These are phyloP conservation scores for Tyto alba DNA, from an alignment of 2,113 vertebrate species.

Conservation along the genomic window DNA sequence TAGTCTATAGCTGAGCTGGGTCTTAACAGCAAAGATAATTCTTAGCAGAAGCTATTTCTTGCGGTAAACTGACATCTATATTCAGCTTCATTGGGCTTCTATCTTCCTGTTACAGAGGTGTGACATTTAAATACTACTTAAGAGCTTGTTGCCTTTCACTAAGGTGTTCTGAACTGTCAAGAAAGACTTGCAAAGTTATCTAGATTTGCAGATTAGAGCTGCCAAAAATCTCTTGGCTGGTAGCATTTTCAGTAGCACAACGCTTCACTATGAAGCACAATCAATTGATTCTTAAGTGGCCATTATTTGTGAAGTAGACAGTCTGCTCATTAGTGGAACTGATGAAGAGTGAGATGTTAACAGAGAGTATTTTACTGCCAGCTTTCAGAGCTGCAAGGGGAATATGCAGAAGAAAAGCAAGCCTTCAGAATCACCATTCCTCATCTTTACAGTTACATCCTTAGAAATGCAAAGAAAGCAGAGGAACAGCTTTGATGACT, in stretches of 20 bases:
- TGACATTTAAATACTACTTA: neutral
- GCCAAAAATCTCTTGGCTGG: neutral
- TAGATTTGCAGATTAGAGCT: neutral
- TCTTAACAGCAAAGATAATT: neutral
- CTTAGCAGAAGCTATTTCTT: neutral
- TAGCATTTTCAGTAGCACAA: neutral
- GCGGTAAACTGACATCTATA: neutral
- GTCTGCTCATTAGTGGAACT: slow-evolving; percentile 10
- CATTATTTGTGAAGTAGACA: neutral
- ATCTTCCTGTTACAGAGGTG: neutral
- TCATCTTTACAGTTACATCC: neutral
- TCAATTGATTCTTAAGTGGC: slow-evolving; percentile 4
- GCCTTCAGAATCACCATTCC: neutral
- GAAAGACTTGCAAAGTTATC: neutral
- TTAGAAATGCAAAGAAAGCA: slow-evolving; percentile 13
- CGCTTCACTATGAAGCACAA: neutral
- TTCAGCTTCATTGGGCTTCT: neutral
- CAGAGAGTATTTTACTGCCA: neutral
- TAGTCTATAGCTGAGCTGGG: neutral
- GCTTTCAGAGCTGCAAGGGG: neutral
- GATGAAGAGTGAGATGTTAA: slow-evolving; percentile 8
- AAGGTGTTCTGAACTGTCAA: neutral
- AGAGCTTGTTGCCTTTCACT: neutral
- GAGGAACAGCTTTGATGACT: neutral
- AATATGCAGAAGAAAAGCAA: neutral